Conservation (phyloP, 1,140 invertebrate genomes). For the Cydia splendana region DNA sequence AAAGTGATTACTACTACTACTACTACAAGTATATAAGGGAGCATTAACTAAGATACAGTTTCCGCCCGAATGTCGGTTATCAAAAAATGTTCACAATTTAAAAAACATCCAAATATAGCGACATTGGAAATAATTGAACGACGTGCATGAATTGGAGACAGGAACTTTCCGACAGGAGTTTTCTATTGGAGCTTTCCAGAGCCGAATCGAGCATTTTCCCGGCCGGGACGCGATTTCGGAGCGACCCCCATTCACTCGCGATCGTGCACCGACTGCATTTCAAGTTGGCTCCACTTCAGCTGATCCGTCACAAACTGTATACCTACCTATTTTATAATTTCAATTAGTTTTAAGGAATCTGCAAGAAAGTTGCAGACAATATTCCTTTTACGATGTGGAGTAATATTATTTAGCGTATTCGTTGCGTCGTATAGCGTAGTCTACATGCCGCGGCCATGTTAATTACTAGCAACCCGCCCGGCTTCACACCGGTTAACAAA, state of each 20-base stretch:
- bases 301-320: background rate
- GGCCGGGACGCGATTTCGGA: background rate
- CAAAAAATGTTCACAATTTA: too few relatives aligned
- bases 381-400: too few relatives aligned
- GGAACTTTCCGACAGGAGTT: constrained; percentile 11
- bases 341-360: background rate
- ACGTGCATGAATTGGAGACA: background rate
- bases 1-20: too few relatives aligned
- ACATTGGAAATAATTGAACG: constrained; percentile 14
- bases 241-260: constrained; percentile 6
- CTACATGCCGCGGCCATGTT: too few relatives aligned
- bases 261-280: constrained; percentile 8
- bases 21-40: too few relatives aligned
- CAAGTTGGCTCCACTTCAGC: constrained; percentile 23
- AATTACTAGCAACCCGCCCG: too few relatives aligned
- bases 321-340: background rate
- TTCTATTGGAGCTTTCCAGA: background rate
- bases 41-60: too few relatives aligned
- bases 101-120: background rate
- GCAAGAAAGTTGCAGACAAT: background rate
- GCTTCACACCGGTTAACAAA: too few relatives aligned
- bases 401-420: too few relatives aligned
- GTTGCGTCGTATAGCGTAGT: too few relatives aligned
- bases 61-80: too few relatives aligned
- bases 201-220: background rate